Evolutionary conservation across 2,113 vertebrate species (phyloP), one percentile per base, ranked within the genome.

Genomic region (Cyanistes caeruleus): DNA sequence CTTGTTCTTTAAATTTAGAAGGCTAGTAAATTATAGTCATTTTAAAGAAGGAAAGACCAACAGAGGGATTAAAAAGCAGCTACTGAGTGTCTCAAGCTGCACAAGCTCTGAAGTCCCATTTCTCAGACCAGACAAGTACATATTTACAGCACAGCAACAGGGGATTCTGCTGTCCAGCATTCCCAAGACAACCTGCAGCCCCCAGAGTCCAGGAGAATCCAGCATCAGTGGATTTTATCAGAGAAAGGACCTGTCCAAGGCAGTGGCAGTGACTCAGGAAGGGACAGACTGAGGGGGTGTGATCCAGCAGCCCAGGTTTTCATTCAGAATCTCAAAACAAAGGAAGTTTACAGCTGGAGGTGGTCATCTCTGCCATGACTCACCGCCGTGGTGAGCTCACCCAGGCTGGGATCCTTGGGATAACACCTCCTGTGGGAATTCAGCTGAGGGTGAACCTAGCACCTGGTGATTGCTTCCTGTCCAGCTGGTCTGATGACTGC

Each of bases 381-480:
- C 62, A 48, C 51, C 46, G 48, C 19, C 79, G 55, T 12, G 89
- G 82, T 73, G 72, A 87, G 55, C n/a, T 63, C 65, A 9, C 12
- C 48, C 81, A 53, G 4, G 30, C 72, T 24, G 3, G 79, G 35
- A 37, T 49, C 63, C 18, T 69, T 35, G 60, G 90, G 84, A 53
- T 84, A 89, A 76, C 63, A 79, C 43, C 85, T 74, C 25, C n/a
- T 27, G 65, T 2, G 70, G 58, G 31, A 27, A 77, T 76, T 72
- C 91, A 13, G 93, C 93, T 53, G 31, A 58, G 86, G 8, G 72
- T 90, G 87, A 56, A 84, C 73, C 87, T 49, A 94, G 87, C 27
- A 77, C 56, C 91, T 27, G 74, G 5, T 68, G 92, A 96, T 67
- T 78, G 76, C 49, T 97, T 97, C 97, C 97, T 90, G 94, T 72